Evolutionary conservation across 2,113 vertebrate genomes (phyloP).

Genomic region (Prochilodus magdalenae): DNA sequence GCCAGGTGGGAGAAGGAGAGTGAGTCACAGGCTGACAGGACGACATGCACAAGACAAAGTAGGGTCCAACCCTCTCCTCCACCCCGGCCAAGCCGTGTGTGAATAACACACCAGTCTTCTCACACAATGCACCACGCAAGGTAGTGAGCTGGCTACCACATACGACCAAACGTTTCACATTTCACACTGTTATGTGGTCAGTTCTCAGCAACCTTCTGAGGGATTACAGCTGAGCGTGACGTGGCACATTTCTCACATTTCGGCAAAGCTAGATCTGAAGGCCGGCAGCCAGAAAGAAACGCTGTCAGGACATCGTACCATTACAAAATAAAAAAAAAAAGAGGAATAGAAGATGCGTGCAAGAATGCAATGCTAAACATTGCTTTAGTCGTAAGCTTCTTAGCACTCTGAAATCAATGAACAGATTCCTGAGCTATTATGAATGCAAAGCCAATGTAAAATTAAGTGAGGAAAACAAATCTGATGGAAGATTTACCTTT

Average conservation of each 20-base stretch:
- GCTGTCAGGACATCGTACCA: neutral
- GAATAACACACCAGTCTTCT: constrained; percentile 72
- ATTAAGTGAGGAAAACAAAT: constrained; percentile 61
- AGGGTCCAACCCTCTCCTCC: constrained; percentile 47
- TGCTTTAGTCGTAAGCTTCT: constrained; percentile 80
- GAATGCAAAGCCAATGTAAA: constrained; percentile 60
- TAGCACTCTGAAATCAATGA: constrained; percentile 73
- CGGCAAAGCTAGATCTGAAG: neutral
- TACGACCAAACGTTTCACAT: neutral
- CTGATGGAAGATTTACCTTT: constrained; percentile 58
- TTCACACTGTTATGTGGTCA: neutral
- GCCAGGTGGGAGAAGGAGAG: constrained; percentile 55
- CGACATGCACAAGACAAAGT: constrained; percentile 54
- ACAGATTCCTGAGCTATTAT: constrained; percentile 76
- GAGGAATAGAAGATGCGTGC: neutral
- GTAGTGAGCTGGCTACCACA: neutral
- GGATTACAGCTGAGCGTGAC: neutral
- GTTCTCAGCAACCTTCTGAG: neutral
- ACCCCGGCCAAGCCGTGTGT: constrained; percentile 51
- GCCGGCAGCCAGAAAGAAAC: neutral
- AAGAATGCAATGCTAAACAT: constrained; percentile 16
- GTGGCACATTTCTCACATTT: neutral
- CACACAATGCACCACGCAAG: neutral
- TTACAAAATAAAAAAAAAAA: neutral
- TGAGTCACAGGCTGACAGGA: constrained; percentile 53